Conservation (phyloP, 1,140 invertebrate species). For the Papilio helenus region DNA sequence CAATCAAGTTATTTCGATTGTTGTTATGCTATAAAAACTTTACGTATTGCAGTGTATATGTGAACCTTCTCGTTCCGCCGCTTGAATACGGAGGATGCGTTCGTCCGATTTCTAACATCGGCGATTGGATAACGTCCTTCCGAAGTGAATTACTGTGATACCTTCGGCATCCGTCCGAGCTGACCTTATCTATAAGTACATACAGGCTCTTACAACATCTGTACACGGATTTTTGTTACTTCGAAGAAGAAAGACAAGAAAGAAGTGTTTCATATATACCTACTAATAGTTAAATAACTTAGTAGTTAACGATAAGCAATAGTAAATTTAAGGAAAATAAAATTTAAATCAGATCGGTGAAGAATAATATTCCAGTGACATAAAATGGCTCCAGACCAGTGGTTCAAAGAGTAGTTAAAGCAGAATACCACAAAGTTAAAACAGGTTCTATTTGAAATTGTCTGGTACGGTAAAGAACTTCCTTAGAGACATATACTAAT, state of each 20-base stretch:
- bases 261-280: not conserved
- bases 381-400: too few species aligned
- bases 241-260: not conserved
- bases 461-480: too few species aligned
- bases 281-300: too few species aligned
- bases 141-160: constrained; percentile 47
- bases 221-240: not conserved
- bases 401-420: too few species aligned
- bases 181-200: constrained; percentile 35
- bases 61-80: constrained; percentile 31
- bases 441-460: too few species aligned
- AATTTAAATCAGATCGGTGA: too few species aligned
- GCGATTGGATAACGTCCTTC: constrained; percentile 51
- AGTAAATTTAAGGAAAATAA: too few species aligned
- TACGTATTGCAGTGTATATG: not conserved
- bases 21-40: not conserved
- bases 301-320: too few species aligned
- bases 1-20: not conserved
- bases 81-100: constrained; percentile 47
- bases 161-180: constrained; percentile 43
- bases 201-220: not conserved
- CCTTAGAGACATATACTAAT: too few species aligned
- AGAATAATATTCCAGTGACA: too few species aligned
- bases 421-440: too few species aligned
- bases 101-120: constrained; percentile 55